Base-by-base conservation (phyloP, 2,797 vertebrate genomes). In the Fistularia tabacaria region DNA sequence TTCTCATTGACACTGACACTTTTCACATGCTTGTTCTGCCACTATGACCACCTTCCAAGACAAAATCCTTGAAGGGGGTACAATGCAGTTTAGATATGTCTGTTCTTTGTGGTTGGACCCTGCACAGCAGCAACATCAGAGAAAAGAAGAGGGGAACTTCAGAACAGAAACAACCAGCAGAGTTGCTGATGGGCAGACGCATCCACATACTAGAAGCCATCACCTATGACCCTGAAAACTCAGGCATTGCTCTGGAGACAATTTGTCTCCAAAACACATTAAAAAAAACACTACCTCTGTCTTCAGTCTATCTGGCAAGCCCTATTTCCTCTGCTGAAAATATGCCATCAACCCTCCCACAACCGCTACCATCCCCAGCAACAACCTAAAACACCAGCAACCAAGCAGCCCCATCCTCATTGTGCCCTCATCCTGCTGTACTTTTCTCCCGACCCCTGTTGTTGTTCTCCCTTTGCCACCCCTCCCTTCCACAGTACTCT, bases 301-400 rank as follows among this genome's bases (percentile, higher is more conserved):
- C 69, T 62, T 56, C 36, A 12, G 10, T 69, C 59, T 36, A 55
- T 63, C 73, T 72, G 71, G 72, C 69, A 66, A 71, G 77, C 57
- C 66, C 59, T 39, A 51, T 68, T 82, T 86, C 70, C 72, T 81
- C 62, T 62, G 57, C 73, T 87, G 67, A 84, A 81, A 89, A 83
- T 85, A 73, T 77, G 52, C 59, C 59, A 57, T 53, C 55, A 46
- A 54, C 66, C 69, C 66, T 64, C 57, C 41, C 8, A 51, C 57
- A 59, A 52, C 38, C 62, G 39, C 58, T 38, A 12, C 69, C 67
- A 53, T 62, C 56, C 59, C 54, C 59, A 69, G 68, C 69, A 84
- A 66, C 9, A 62, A 64, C 74, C 74, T 36, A 69, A n/a, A 61
- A 74, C 62, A 74, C 61, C 72, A 76, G 80, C 59, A 55, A 64